Percentiles rank a stretch among this genome's conserved stretches.
Evolutionary conservation across 2,113 vertebrate species (phyloP).

Genomic region (Saguinus midas): DNA sequence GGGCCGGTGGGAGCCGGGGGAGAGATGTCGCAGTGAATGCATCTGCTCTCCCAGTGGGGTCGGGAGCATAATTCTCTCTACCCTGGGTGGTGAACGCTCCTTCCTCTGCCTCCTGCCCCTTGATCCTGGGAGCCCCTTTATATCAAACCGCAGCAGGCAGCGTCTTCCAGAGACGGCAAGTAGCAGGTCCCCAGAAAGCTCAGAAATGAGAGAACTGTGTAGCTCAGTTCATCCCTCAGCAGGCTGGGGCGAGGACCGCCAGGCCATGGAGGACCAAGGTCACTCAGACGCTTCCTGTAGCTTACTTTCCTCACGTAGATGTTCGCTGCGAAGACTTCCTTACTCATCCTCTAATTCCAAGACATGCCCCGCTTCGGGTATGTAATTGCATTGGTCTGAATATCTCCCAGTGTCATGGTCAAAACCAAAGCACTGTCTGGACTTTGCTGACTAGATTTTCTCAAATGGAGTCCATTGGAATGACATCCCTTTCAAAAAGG

Average conservation of each 20-base stretch:
- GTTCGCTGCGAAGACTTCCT: no score
- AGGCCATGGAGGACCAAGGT: accelerated
- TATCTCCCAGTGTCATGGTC: neutral
- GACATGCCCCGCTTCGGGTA: accelerated
- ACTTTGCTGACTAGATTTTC: neutral
- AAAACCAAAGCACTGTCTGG: neutral
- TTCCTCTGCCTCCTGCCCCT: neutral
- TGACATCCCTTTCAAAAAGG: neutral
- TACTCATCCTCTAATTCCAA: accelerated
- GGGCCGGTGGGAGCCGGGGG: accelerated
- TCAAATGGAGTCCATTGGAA: accelerated
- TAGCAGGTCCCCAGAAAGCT: neutral
- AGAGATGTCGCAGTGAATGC: neutral
- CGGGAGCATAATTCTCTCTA: neutral
- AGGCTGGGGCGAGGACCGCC: neutral
- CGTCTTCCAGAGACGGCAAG: neutral
- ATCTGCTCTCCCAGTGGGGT: neutral
- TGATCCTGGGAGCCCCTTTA: neutral
- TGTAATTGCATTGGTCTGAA: neutral
- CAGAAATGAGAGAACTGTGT: neutral
- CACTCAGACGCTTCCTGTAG: neutral
- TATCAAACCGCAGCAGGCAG: neutral
- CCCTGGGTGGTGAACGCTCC: accelerated
- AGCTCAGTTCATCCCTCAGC: no score
- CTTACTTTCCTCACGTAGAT: neutral